phyloP scores from a whole-genome alignment of 2,888 invertebrate genomes.

The Epistrophe grossulariae region DNA sequence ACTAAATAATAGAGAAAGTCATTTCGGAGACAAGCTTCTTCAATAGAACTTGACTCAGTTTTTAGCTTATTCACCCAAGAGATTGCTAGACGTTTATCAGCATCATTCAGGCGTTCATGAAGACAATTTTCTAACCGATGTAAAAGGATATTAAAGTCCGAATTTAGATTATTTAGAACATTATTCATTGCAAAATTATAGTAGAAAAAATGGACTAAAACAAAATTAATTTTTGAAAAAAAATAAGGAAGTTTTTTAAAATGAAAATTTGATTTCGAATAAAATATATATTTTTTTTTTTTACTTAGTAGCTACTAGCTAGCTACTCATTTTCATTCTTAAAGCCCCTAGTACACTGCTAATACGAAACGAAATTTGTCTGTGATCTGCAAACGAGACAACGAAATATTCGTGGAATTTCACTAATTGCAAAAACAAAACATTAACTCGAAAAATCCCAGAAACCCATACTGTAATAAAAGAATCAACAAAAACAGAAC shows the following conservation, averaged over 20 bases:
- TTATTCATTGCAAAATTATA: constrained; percentile 81
- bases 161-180: constrained; percentile 84
- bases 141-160: constrained; percentile 85
- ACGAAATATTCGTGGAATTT: too few species aligned
- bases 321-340: too few species aligned
- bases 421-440: too few species aligned
- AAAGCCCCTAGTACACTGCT: too few species aligned
- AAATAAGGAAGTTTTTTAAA: neutral
- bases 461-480: too few species aligned
- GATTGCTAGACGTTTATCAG: constrained; percentile 83
- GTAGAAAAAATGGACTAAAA: neutral
- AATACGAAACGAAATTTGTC: too few species aligned
- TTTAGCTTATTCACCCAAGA: constrained; percentile 85
- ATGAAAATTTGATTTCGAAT: neutral
- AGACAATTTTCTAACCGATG: constrained; percentile 84
- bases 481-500: too few species aligned
- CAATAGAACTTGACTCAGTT: constrained; percentile 83
- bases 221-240: neutral
- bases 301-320: too few species aligned
- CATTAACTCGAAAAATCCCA: too few species aligned
- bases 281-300: too few species aligned
- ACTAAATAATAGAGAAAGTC: constrained; percentile 85
- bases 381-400: too few species aligned
- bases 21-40: constrained; percentile 85
- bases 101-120: constrained; percentile 80